Conservation (phyloP, 1,140 invertebrate genomes). For the Goniozus legneri region DNA sequence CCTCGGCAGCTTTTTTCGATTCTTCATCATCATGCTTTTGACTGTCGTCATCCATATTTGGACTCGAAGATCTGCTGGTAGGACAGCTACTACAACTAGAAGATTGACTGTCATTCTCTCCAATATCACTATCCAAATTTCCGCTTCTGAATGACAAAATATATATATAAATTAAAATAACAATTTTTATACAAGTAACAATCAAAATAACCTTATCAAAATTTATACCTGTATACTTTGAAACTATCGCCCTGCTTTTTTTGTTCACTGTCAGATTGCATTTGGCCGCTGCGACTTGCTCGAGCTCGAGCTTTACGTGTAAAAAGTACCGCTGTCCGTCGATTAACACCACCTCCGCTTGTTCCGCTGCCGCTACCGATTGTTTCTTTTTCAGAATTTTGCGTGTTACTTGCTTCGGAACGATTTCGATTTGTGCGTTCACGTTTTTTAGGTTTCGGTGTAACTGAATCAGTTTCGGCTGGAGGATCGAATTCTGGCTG, state of each 20-base stretch:
- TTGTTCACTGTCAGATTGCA: constrained; percentile 33
- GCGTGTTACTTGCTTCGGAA: constrained; percentile 31
- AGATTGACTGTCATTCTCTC: constrained; percentile 48
- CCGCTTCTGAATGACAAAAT: constrained; percentile 34
- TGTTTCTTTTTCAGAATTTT: constrained; percentile 40
- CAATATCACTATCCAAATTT: constrained; percentile 46
- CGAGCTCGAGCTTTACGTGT: constrained; percentile 67
- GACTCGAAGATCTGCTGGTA: constrained; percentile 43
- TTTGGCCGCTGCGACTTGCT: constrained; percentile 49
- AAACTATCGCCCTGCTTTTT: constrained; percentile 59
- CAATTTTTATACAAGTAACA: neutral
- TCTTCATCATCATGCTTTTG: constrained; percentile 30
- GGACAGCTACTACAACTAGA: constrained; percentile 53
- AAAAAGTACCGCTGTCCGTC: constrained; percentile 78
- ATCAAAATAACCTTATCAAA: neutral
- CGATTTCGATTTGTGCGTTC: constrained; percentile 40
- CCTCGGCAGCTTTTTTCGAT: constrained; percentile 24
- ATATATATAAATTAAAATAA: constrained; percentile 7
- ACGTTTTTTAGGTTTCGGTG: constrained; percentile 34
- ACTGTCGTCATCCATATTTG: constrained; percentile 35
- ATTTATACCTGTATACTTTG: constrained; percentile 53
- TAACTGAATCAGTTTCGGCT: constrained; percentile 23
- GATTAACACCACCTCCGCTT: constrained; percentile 64
- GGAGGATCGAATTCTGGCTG: constrained; percentile 61
- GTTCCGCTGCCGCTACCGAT: too few species aligned